A percentile compares a stretch with the other conserved stretches of the same genome.
Conservation (phyloP, 1,140 invertebrate species). For the Mya arenaria region DNA sequence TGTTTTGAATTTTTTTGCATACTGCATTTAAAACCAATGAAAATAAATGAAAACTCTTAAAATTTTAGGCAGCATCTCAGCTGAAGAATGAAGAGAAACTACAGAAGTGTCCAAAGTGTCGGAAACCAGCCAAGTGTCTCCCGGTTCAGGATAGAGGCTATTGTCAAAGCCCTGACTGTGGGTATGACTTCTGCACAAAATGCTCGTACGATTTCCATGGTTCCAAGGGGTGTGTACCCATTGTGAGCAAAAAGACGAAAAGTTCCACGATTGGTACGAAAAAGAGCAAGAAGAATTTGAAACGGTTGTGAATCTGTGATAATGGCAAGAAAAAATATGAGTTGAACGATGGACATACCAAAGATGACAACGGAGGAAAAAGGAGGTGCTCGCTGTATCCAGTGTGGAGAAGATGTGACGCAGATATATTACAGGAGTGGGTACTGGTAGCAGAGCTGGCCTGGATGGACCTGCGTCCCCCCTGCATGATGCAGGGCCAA, state of each 20-base stretch:
- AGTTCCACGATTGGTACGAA: conserved; percentile 64
- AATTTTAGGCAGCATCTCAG: conserved; percentile 78
- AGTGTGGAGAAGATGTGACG: no score
- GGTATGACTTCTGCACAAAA: conserved; percentile 70
- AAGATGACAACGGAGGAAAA: no score
- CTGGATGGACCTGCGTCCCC: no score
- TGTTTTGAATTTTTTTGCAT: no score
- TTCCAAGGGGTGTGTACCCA: conserved; percentile 57
- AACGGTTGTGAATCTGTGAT: conserved; percentile 65
- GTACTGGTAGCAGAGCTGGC: no score
- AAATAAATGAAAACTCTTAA: no score
- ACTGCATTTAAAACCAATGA: no score
- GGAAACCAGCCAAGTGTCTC: conserved; percentile 64
- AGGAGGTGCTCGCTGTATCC: no score
- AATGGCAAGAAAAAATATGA: no score
- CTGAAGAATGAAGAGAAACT: conserved; percentile 78
- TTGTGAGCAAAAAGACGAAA: conserved; percentile 54
- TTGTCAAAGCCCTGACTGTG: conserved; percentile 64
- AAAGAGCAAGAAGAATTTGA: conserved; percentile 71
- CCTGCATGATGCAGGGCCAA: no score
- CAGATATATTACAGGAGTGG: no score
- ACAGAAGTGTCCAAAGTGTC: conserved; percentile 80
- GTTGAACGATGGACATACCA: no score
- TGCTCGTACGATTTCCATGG: conserved; percentile 69
- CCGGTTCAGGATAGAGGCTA: conserved; percentile 62